phyloP scores from a whole-genome alignment of 1,140 invertebrate species.

The Phthorimaea operculella region DNA sequence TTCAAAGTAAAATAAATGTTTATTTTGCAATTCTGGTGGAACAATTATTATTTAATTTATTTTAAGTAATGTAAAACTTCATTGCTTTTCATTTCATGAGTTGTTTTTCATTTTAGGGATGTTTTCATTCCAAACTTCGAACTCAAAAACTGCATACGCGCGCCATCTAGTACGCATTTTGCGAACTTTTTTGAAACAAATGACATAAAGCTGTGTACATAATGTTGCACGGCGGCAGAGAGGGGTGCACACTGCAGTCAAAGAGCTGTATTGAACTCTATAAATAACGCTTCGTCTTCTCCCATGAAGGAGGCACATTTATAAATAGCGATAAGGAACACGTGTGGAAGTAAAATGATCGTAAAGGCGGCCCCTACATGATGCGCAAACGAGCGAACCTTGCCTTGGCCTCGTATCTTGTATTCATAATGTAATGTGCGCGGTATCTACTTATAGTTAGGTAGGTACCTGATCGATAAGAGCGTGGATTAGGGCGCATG shows the following conservation, averaged over 20 bases:
- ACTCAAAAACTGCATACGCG: background rate
- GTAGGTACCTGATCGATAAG: too few relatives aligned
- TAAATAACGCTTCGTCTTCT: background rate
- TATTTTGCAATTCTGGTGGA: too few relatives aligned
- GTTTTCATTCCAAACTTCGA: background rate
- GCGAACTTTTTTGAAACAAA: background rate
- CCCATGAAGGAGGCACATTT: conserved; percentile 12
- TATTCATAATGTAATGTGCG: background rate
- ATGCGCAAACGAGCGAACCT: background rate
- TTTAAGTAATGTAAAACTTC: too few relatives aligned
- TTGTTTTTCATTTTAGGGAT: too few relatives aligned
- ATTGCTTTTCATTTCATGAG: too few relatives aligned
- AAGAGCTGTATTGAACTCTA: conserved; percentile 12
- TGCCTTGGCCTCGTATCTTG: conserved; percentile 6
- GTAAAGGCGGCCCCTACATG: background rate
- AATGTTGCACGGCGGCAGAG: background rate
- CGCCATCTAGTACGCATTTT: background rate
- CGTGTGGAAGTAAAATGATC: background rate
- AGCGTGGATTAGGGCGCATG: too few relatives aligned
- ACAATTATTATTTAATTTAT: too few relatives aligned
- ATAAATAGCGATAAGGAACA: conserved; percentile 15
- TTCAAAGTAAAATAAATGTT: too few relatives aligned
- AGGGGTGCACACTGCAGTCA: background rate
- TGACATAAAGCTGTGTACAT: too few relatives aligned
- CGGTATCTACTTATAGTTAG: too few relatives aligned